Evolutionary conservation across 2,888 invertebrate species (phyloP).

Genomic region (Yponomeuta malinellus): DNA sequence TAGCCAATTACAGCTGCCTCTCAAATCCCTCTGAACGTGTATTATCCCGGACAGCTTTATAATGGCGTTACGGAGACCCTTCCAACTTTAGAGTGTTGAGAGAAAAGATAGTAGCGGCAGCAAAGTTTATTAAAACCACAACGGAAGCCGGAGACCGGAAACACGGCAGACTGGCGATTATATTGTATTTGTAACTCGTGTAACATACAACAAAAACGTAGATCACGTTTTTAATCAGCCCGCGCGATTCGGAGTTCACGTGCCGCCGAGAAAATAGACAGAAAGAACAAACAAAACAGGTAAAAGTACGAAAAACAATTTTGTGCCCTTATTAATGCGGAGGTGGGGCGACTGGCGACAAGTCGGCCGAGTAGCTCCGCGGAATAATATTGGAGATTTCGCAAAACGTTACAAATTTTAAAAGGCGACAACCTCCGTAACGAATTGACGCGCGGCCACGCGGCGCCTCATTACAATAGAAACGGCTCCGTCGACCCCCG

Average conservation of each 20-base stretch:
- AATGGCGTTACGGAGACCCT: conserved; percentile 5
- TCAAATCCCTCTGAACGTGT: conserved; percentile 9
- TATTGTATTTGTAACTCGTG: neutral
- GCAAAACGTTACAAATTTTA: conserved; percentile 56
- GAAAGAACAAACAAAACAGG: conserved; percentile 41
- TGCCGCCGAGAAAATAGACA: conserved; percentile 48
- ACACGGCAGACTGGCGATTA: neutral
- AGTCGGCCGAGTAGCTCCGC: conserved; percentile 27
- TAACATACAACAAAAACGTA: conserved; percentile 6
- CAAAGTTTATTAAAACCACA: neutral
- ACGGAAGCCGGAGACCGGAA: neutral
- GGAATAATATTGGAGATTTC: conserved; percentile 60
- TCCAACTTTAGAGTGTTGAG: neutral
- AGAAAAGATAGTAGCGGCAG: neutral
- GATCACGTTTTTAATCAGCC: conserved; percentile 15
- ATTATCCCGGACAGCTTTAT: conserved; percentile 16
- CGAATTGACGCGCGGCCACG: conserved; percentile 39
- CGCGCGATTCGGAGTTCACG: conserved; percentile 6
- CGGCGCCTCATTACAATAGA: conserved; percentile 42
- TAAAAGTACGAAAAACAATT: conserved; percentile 44
- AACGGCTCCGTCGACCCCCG: conserved; percentile 20
- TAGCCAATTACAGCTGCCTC: conserved; percentile 17
- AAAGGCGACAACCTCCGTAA: conserved; percentile 57
- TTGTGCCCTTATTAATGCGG: conserved; percentile 21
- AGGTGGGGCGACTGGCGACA: conserved; percentile 18